Conservation (phyloP, 2,113 vertebrate species). For the Perccottus glenii region DNA sequence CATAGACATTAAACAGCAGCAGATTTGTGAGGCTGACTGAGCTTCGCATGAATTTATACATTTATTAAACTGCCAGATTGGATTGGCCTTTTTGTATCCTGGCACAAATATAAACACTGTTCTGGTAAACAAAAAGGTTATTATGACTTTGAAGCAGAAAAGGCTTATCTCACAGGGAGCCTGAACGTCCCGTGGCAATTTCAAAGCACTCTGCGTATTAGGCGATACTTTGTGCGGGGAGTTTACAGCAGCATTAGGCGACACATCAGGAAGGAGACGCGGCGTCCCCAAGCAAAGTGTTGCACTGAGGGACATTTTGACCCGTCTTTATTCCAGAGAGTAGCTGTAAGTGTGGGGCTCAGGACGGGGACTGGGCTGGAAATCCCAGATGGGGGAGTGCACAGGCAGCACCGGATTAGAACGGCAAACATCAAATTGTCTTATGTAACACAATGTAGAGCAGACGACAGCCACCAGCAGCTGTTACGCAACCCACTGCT, state of each 20-base stretch:
- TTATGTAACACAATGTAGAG: slow-evolving; percentile 75
- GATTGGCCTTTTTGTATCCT: not conserved
- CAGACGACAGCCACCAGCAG: slow-evolving; percentile 62
- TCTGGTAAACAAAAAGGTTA: not conserved
- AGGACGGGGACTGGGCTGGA: slow-evolving; percentile 35
- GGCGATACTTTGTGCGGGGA: not conserved
- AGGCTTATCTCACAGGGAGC: not conserved
- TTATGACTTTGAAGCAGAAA: not conserved
- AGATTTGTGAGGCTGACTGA: not conserved
- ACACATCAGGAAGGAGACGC: not conserved
- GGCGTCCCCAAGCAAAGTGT: not conserved
- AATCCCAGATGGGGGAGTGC: slow-evolving; percentile 62
- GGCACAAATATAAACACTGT: not conserved
- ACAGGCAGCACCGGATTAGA: slow-evolving; percentile 69
- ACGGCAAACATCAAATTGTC: slow-evolving; percentile 74
- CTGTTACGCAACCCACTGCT: slow-evolving; percentile 68
- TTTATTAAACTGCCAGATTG: not conserved
- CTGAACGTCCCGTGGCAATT: not conserved
- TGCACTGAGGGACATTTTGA: not conserved
- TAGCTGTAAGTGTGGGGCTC: slow-evolving; percentile 9
- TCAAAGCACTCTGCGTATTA: not conserved
- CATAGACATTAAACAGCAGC: too few species aligned
- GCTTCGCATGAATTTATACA: not conserved
- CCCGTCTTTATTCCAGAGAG: slow-evolving; percentile 8
- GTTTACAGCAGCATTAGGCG: not conserved